Base-by-base conservation (phyloP, 2,113 vertebrate species). In the Chamaetylas fuelleborni region DNA sequence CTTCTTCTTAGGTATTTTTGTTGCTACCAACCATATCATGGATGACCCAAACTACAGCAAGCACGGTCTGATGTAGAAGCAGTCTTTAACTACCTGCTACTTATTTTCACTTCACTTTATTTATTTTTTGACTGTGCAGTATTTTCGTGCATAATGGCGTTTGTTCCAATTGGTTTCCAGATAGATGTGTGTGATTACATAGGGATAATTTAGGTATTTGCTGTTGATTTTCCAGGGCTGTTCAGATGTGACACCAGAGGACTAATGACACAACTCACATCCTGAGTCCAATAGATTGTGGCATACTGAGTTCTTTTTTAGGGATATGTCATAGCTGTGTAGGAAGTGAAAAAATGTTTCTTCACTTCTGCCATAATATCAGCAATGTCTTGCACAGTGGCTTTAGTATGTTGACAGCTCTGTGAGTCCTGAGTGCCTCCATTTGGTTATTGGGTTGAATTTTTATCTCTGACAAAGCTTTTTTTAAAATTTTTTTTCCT, bases 271-370 rank as follows among this genome's bases (percentile, higher is more conserved):
- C 60, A 94, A 91, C 54, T 91, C 69, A 67, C 26, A 47, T 73
- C n/a, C 58, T 88, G 89, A 93, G 48, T 84, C 53, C 88, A 53
- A 93, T 94, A 88, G 91, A 70, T 86, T 90, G 82, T 93, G 92
- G 71, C 95, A 93, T 89, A 47, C 34, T 1, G 9, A 66, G 79
- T 81, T 86, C 51, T 90, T 93, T 94, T 96, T 92, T 64, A 90
- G 69, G 53, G 79, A 56, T 71, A 91, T 96, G 92, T 93, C 95
- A 90, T 86, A 80, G 43, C 61, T 88, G 51, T 84, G 93, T 93
- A 88, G 94, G 96, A 92, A 71, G 81, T 95, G 95, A 86, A 92
- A 92, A 96, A 95, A 95, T 89, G 62, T 95, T 94, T 96, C 66
- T 79, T 93, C 83, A 81, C 85, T 96, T 88, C 79, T 94, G 88